Conservation (phyloP, 2,113 vertebrate species). For the Aramus guarauna region DNA sequence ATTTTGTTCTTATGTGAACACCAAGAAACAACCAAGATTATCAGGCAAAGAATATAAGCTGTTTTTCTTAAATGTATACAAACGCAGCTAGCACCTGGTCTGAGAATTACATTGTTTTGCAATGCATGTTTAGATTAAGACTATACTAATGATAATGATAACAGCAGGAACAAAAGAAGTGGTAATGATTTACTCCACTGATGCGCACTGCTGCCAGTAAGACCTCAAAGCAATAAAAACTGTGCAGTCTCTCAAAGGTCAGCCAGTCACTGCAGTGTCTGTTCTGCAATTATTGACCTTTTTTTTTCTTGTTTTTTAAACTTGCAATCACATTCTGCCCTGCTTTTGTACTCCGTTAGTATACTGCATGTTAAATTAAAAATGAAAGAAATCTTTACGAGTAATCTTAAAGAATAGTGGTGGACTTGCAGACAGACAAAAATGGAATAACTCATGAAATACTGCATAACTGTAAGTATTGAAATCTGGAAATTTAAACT, state of each 20-base stretch:
- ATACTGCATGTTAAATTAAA: background rate
- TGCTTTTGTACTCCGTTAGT: background rate
- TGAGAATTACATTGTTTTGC: background rate
- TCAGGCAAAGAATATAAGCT: background rate
- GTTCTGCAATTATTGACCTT: background rate
- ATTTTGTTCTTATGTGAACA: background rate
- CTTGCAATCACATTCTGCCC: background rate
- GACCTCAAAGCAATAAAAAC: background rate
- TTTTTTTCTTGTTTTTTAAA: background rate
- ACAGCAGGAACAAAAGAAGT: background rate
- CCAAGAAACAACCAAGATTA: background rate
- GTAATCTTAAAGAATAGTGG: background rate
- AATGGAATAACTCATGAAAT: background rate
- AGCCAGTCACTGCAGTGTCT: background rate
- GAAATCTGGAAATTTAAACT: background rate
- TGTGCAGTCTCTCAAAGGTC: background rate
- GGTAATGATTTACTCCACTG: background rate
- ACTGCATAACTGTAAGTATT: background rate
- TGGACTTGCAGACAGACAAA: background rate
- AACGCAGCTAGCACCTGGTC: background rate
- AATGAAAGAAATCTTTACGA: background rate
- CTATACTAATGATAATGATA: background rate
- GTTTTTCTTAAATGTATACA: background rate
- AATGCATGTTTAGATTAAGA: background rate
- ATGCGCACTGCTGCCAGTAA: background rate